Evolutionary conservation across 2,113 vertebrate species (phyloP), one percentile per base, ranked within the genome.

Genomic region (Xyliphius kryptos): DNA sequence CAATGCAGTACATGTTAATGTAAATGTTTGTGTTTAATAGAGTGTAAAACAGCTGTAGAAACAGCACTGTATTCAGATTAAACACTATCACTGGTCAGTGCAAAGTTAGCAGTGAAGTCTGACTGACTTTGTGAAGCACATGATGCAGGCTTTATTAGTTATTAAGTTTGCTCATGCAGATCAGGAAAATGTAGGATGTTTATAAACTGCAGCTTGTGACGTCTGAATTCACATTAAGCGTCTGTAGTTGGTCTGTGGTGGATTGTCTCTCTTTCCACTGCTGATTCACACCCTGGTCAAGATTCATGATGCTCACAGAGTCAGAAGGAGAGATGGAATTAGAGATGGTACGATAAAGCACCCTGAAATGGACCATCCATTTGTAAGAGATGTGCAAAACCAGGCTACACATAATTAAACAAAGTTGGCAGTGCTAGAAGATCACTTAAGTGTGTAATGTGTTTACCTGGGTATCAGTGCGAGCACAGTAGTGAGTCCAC

Each of bases 391-490:
- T 32, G 26, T 32, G 26, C 26, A 5, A 6, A 32, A 32, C 7
- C 26, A 32, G 26, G 26, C 7, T 32, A 32, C 26, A 32, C 26
- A n/a, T 9, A 51, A 51, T 7, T 19, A 9, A 50, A 50, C 17
- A 8, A 9, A 50, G 16, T 4, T 41, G 40, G 13, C 3, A 41
- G 40, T 12, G 40, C 40, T 14, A 11, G 3, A 41, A 14, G 10
- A 41, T 11, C 40, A 41, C 40, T 41, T 41, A 41, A 41, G 40
- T 41, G 37, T 6, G 37, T 15, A 48, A 15, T 67, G 51, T 62
- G 20, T 57, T 10, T 81, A 85, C 94, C 95, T 94, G 69, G 95
- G 95, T 6, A 97, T 75, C 38, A 98, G 83, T 62, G 95, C 95
- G 21, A 83, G 14, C 14, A 87, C 82, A 14, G 82, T 85, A 1